Evolutionary conservation across 2,888 invertebrate genomes (phyloP).

Genomic region (Pegoplata infirma): DNA sequence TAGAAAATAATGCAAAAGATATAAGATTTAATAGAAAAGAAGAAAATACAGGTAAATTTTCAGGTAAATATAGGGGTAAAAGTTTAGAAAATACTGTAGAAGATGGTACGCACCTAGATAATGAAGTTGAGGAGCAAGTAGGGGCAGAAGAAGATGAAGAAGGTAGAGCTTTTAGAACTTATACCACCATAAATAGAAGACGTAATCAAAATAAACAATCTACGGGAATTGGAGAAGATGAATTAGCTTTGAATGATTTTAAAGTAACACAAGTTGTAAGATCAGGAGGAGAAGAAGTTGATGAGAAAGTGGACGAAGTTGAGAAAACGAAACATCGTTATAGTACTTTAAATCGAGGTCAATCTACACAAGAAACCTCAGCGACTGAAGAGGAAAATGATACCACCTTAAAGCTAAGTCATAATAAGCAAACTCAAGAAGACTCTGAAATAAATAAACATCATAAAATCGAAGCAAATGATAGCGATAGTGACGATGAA

Average conservation of each 20-base stretch:
- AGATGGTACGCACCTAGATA: neutral
- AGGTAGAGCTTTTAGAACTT: slow-evolving; percentile 13
- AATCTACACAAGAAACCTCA: neutral
- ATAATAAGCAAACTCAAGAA: neutral
- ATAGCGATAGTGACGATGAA: too few species aligned
- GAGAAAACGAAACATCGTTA: neutral
- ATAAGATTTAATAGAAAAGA: slow-evolving; percentile 57
- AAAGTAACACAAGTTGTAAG: neutral
- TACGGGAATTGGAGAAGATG: neutral
- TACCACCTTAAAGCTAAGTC: too few species aligned
- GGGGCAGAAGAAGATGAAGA: neutral
- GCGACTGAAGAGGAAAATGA: neutral
- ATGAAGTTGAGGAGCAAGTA: neutral
- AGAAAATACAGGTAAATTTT: slow-evolving; percentile 19
- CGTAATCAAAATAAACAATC: neutral
- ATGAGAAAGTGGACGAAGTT: neutral
- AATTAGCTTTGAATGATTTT: neutral
- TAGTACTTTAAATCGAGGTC: neutral
- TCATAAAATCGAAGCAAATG: neutral
- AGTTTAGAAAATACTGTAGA: slow-evolving; percentile 59
- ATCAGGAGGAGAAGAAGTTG: neutral
- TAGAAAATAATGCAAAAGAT: slow-evolving; percentile 21
- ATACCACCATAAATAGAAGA: slow-evolving; percentile 27
- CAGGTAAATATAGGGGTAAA: slow-evolving; percentile 69
- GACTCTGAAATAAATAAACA: neutral